These are phyloP conservation scores for Madoqua kirkii DNA, from an alignment of 2,113 vertebrate species.

Conservation along the genomic window DNA sequence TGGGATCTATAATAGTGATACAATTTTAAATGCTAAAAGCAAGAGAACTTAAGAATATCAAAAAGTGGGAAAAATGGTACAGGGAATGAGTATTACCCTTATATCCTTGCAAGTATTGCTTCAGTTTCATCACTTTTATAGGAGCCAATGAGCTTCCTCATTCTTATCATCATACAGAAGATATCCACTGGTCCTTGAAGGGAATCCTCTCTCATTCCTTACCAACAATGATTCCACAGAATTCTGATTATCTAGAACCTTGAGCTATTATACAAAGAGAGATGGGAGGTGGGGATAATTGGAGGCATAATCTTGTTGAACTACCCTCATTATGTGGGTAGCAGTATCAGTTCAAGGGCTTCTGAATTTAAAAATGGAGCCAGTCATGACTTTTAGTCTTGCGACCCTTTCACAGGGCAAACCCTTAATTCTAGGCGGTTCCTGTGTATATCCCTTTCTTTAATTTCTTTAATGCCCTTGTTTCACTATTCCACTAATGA, in stretches of 20 bases:
- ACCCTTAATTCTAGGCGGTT: background rate
- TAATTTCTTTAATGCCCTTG: background rate
- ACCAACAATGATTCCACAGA: background rate
- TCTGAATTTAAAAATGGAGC: slow-evolving; percentile 11
- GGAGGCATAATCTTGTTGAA: background rate
- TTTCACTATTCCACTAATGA: background rate
- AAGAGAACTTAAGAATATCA: background rate
- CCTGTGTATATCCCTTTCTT: background rate
- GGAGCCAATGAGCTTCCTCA: background rate
- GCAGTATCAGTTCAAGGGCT: background rate
- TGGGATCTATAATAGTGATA: background rate
- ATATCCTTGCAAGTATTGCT: background rate
- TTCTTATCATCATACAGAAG: background rate
- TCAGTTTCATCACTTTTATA: background rate
- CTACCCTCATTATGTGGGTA: background rate
- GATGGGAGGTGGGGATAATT: background rate
- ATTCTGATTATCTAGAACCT: background rate
- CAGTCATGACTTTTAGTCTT: background rate
- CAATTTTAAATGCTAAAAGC: background rate
- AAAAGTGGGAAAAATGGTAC: background rate
- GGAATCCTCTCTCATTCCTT: background rate
- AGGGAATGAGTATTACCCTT: background rate
- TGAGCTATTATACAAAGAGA: background rate
- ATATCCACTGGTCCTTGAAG: background rate
- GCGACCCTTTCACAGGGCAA: background rate